Conservation (phyloP, 2,113 vertebrate genomes). For the Petrocephalus microphthalmus region DNA sequence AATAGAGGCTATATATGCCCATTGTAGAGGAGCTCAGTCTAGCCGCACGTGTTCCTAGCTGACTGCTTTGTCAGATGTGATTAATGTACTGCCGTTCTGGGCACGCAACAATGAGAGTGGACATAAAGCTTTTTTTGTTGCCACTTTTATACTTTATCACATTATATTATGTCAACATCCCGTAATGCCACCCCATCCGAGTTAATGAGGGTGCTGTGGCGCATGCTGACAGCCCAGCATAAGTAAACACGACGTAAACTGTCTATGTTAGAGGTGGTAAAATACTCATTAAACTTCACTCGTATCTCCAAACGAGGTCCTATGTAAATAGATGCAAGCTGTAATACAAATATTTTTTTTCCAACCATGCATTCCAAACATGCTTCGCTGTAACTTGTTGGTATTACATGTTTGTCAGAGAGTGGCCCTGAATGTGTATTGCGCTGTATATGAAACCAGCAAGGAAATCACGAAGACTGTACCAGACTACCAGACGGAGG, state of each 20-base stretch:
- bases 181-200: background rate
- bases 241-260: background rate
- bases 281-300: background rate
- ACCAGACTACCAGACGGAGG: background rate
- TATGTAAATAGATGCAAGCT: background rate
- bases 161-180: background rate
- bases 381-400: background rate
- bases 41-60: background rate
- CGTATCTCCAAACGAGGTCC: background rate
- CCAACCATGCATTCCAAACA: background rate
- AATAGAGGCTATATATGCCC: background rate
- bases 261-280: background rate
- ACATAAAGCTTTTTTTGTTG: background rate
- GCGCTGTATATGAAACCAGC: background rate
- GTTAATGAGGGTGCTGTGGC: background rate
- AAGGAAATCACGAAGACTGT: background rate
- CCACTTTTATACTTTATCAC: background rate
- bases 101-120: background rate
- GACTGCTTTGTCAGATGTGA: background rate
- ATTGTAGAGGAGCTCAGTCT: background rate
- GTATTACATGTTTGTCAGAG: background rate
- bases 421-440: slow-evolving; percentile 1
- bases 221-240: background rate
- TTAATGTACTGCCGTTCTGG: background rate
- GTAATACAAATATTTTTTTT: background rate